Base-by-base conservation (phyloP, 2,113 vertebrate genomes). In the Toxotes jaculatrix region DNA sequence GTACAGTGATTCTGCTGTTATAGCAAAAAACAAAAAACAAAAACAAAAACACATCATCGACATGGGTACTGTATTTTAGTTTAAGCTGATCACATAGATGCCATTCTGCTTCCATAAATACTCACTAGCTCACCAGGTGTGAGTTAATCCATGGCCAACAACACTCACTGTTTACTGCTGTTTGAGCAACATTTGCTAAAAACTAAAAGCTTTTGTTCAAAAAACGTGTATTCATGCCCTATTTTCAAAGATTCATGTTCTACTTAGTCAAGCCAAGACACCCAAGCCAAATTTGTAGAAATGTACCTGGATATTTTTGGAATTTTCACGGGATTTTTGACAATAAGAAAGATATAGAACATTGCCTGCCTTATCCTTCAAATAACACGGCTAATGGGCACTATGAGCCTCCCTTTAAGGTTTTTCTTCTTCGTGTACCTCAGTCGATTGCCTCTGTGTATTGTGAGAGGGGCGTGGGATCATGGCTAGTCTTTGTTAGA, bases 371-470 rank as follows among this genome's bases (percentile, higher is more conserved):
- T 40, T 71, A n/a, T 27, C 21, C 42, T 79, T 60, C 62, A 31
- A 64, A 47, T 81, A 78, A 79, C 51, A 42, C 17, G 77, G 17
- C n/a, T 66, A 45, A 62, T 36, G 13, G 53, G 17, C 38, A 49
- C 23, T 12, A 21, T 72, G 31, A 75, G 47, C 40, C 70, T 56
- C 53, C 27, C 61, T 6, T 47, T 74, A 38, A 43, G 2, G n/a
- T 23, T 62, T 56, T 49, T 69, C 64, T 63, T 78, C n/a, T 55
- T 57, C 16, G 38, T 32, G 42, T 80, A 67, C 77, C 47, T 68
- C 62, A 60, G 45, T 7, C n/a, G 6, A 62, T 60, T 51, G 31
- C 55, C 63, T 70, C 51, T 9, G 60, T 83, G 34, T 59, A 23
- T 65, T 42, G 13, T 23, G n/a, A 84, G 63, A 65, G 34, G 43